phyloP scores from a whole-genome alignment of 2,797 vertebrate species.

The Anguilla anguilla region DNA sequence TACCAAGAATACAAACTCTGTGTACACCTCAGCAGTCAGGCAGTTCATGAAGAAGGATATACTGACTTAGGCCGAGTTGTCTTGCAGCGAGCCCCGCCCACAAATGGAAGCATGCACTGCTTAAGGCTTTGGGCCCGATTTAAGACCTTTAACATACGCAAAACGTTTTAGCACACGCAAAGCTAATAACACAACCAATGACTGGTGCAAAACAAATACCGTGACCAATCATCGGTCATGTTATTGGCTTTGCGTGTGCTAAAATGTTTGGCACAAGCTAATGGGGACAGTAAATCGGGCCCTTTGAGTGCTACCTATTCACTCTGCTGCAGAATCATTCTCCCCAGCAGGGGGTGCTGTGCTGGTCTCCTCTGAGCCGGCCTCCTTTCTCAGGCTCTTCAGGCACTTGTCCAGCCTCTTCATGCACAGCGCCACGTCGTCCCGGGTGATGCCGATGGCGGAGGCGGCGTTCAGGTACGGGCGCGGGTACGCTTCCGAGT shows the following conservation, averaged over 20 bases:
- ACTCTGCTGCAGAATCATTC: neutral
- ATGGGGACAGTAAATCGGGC: too few relatives aligned
- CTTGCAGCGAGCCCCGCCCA: neutral
- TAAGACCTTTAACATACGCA: neutral
- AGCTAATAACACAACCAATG: neutral
- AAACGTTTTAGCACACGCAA: neutral
- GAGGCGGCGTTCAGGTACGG: conserved; percentile 96
- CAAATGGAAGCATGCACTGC: neutral
- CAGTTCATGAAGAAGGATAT: neutral
- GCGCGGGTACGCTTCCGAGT: conserved; percentile 82
- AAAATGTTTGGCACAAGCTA: too few relatives aligned
- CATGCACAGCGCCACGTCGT: conserved; percentile 86
- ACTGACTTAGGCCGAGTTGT: neutral
- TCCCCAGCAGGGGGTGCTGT: conserved; percentile 19
- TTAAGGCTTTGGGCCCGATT: neutral
- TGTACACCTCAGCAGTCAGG: neutral
- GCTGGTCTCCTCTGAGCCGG: conserved; percentile 19
- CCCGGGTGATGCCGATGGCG: conserved; percentile 86
- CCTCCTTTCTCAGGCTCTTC: conserved; percentile 77
- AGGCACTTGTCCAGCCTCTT: conserved; percentile 93
- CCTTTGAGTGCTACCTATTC: neutral
- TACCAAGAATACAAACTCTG: too few relatives aligned
- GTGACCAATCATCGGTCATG: neutral
- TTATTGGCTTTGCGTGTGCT: neutral
- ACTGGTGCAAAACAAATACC: neutral